These are phyloP conservation scores for Brachionus calyciflorus DNA, from an alignment of 1,140 invertebrate genomes.

Conservation along the genomic window DNA sequence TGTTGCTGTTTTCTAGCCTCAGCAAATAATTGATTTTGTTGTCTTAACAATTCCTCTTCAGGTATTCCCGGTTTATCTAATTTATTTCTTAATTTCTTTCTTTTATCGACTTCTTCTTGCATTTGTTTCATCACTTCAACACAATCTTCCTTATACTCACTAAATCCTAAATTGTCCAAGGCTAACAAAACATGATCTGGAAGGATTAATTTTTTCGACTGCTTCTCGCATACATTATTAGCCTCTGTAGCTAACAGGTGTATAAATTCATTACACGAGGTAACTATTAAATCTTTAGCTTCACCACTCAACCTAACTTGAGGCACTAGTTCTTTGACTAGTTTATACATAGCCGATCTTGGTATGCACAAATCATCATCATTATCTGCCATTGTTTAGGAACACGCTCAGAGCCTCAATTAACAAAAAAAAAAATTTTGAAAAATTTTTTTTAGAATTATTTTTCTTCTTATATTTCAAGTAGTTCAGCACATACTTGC, in stretches of 20 bases:
- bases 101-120: constrained; percentile 89
- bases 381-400: constrained; percentile 26
- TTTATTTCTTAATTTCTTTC: constrained; percentile 83
- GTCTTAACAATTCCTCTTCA: constrained; percentile 89
- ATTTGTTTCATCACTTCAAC: constrained; percentile 89
- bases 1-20: constrained; percentile 64
- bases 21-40: constrained; percentile 96
- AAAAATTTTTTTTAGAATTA: background rate
- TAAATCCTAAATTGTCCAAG: constrained; percentile 85
- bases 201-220: constrained; percentile 44
- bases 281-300: constrained; percentile 46
- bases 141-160: constrained; percentile 85
- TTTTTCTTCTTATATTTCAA: background rate
- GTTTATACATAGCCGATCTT: constrained; percentile 45
- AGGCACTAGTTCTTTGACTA: constrained; percentile 44
- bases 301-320: constrained; percentile 35
- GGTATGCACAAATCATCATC: constrained; percentile 47
- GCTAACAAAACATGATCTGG: constrained; percentile 65
- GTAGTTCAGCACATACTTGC: background rate
- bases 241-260: constrained; percentile 4
- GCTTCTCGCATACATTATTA: constrained; percentile 45
- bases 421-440: background rate
- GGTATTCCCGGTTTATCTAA: constrained; percentile 94
- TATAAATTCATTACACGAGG: constrained; percentile 47
- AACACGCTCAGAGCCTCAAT: no score